Percentiles rank a stretch among this genome's conserved stretches.
Evolutionary conservation across 2,888 invertebrate genomes (phyloP).

Genomic region (Teleiodes luculella): DNA sequence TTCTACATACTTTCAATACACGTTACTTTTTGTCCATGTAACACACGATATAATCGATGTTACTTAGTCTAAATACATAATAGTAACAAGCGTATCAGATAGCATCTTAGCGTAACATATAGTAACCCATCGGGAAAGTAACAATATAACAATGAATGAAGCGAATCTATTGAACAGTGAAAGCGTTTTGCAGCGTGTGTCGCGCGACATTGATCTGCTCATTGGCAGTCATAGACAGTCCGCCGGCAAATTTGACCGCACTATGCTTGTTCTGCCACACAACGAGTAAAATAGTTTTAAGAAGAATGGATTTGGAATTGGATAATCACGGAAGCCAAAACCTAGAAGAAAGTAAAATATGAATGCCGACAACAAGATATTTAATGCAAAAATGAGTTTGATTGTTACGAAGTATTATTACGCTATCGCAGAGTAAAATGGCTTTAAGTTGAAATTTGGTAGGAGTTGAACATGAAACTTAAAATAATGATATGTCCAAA

Average conservation of each 20-base stretch:
- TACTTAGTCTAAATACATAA: too few relatives aligned
- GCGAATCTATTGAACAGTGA: constrained; percentile 35
- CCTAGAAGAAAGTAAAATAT: too few relatives aligned
- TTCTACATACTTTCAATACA: constrained; percentile 4
- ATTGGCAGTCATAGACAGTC: constrained; percentile 32
- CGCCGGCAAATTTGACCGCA: constrained; percentile 19
- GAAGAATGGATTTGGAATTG: too few relatives aligned
- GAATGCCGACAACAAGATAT: too few relatives aligned
- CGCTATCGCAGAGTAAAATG: too few relatives aligned
- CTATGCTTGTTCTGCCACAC: constrained; percentile 12
- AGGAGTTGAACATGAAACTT: too few relatives aligned
- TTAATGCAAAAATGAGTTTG: too few relatives aligned
- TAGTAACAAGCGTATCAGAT: constrained; percentile 3
- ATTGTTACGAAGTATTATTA: too few relatives aligned
- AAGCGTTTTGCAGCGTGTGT: constrained; percentile 33
- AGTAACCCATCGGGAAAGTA: constrained; percentile 15
- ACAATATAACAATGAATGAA: constrained; percentile 7
- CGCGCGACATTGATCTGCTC: constrained; percentile 18
- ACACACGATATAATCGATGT: neutral
- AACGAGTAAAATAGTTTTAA: constrained; percentile 15
- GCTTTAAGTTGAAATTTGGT: too few relatives aligned
- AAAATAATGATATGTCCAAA: too few relatives aligned
- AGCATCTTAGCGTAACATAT: neutral
- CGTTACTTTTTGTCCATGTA: constrained; percentile 12
- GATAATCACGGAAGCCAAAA: too few relatives aligned